Base-by-base conservation (phyloP, 2,888 invertebrate genomes). In the Sinopyrophorus schimmeli region DNA sequence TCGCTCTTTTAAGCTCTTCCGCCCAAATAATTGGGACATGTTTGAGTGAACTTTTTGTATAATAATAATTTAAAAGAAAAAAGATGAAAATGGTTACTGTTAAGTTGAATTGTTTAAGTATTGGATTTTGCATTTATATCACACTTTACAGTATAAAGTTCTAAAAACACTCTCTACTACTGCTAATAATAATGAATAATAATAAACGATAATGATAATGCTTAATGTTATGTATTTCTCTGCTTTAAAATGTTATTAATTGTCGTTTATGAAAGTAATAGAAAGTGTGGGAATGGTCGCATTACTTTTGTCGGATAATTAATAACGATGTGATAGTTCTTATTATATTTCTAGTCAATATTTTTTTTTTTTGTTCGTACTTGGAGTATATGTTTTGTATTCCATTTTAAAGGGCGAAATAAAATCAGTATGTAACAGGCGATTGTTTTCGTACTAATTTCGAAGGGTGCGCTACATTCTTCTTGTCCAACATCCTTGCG, bases 381-480 rank as follows among this genome's bases (percentile, higher is more conserved):
- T 49, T 43, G 24, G 49, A 39, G 43, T 55, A 57, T 47, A 41
- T 49, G 44, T 64, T 61, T 64, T 63, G 65, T 67, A 66, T 63
- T 62, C 64, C 63, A 66, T 66, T 66, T n/a, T 67, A 62, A 59
- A 63, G 54, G 43, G 57, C 59, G 62, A 64, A 62, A 65, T 63
- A 65, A 65, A 65, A 65, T 59, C 58, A 65, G 57, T 55, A 63
- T 62, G 62, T 64, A 63, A 62, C 60, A 55, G 28, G 32, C 23
- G 27, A 53, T 53, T 47, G 47, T 53, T 53, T 52, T 53, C 41
- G 42, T 52, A 31, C 21, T 37, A n/a, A n/a, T n/a, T n/a, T n/a
- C n/a, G n/a, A n/a, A n/a, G n/a, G n/a, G n/a, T n/a, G n/a, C n/a
- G n/a, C n/a, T n/a, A n/a, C n/a, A n/a, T n/a, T n/a, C n/a, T n/a